Base-by-base conservation (phyloP, 2,797 vertebrate species). In the Enteromius viviparus region DNA sequence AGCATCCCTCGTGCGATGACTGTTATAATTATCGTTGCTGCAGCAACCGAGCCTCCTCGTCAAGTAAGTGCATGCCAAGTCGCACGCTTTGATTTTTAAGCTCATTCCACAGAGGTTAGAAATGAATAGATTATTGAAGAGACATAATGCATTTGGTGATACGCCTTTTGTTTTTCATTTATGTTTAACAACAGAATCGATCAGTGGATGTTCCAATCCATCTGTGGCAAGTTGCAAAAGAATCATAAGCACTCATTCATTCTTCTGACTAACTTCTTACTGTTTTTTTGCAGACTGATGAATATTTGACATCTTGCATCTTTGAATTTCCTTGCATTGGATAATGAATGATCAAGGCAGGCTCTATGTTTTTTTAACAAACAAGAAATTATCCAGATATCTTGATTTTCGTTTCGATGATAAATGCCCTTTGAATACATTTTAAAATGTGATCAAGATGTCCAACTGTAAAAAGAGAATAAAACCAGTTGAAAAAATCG, bases 111-210 rank as follows among this genome's bases (percentile, higher is more conserved):
- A 78, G 75, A 64, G 71, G 76, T 69, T 81, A 82, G 64, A 75
- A 60, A 80, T 62, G 64, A 68, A 71, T 85, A 80, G 84, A 80
- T 82, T 64, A 85, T 87, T 83, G 49, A 82, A 80, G 45, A 86
- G 37, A 85, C 74, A 60, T 70, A 82, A 64, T 65, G 70, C 60
- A 64, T 62, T 68, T 37, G 81, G 80, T 66, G 66, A 76, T 64
- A 19, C 53, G 40, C 37, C 34, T 53, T 77, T 69, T 21, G 82
- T 65, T 62, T 58, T 37, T 72, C 69, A 58, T 55, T 83, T 62
- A 82, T 72, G 66, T 71, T 87, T 72, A 80, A 72, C 66, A 60
- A 1, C 53, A 42, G 53, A 60, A 76, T 76, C 8, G 37, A 76
- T 76, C 60, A 26, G 34, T 37, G 34, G 37, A 76, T 76, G 37